A percentile compares a stretch with the other conserved stretches of the same genome.
Evolutionary conservation across 2,797 vertebrate genomes (phyloP).

Genomic region (Paguma larvata): DNA sequence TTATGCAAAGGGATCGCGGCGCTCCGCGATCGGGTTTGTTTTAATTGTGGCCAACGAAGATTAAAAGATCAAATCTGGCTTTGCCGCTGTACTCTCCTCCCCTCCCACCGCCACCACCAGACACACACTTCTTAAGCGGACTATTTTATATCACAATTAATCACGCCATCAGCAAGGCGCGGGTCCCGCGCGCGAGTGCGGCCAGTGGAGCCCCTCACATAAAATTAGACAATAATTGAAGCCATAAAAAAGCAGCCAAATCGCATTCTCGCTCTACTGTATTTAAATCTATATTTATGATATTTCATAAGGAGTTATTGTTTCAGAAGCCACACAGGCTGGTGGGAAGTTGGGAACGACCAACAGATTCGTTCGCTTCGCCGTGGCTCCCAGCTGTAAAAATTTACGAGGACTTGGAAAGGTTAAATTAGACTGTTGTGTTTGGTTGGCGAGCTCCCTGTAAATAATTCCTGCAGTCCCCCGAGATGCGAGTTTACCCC

Average conservation of each 20-base stretch:
- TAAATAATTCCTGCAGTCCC: constrained; percentile 86
- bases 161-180: constrained; percentile 90
- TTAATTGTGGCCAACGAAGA: constrained; percentile 92
- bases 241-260: constrained; percentile 88
- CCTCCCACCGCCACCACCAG: not conserved
- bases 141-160: constrained; percentile 93
- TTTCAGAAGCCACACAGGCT: constrained; percentile 88
- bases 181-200: constrained; percentile 82
- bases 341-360: constrained; percentile 87
- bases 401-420: constrained; percentile 91
- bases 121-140: constrained; percentile 85
- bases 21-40: constrained; percentile 93
- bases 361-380: constrained; percentile 87
- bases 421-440: constrained; percentile 91
- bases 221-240: constrained; percentile 90
- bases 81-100: constrained; percentile 61
- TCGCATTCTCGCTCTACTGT: constrained; percentile 88
- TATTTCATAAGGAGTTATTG: constrained; percentile 92
- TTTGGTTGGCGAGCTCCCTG: constrained; percentile 88
- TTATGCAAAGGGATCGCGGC: constrained; percentile 95
- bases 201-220: constrained; percentile 87
- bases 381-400: constrained; percentile 89
- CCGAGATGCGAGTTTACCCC: constrained; percentile 24
- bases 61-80: constrained; percentile 89
- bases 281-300: constrained; percentile 91